Evolutionary conservation across 2,797 vertebrate species (phyloP), one percentile per base, ranked within the genome.

Genomic region (Scolopax rusticola): DNA sequence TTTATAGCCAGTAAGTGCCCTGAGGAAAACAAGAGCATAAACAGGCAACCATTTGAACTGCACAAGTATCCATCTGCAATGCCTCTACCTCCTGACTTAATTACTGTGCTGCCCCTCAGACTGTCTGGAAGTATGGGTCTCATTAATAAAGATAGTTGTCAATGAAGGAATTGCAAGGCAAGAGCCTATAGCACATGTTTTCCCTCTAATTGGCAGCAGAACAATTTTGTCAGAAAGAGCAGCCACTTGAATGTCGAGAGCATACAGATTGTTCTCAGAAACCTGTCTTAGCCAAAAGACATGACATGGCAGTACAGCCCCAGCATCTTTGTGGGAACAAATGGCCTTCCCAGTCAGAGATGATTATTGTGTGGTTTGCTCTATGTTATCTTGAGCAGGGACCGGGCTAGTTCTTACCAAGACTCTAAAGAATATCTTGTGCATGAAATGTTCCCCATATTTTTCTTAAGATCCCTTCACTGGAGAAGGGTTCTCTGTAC

Each of bases 231-330:
- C 71, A 83, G 89, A 56, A 84, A 80, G n/a, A 94, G 68, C 53
- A 90, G 81, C 86, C 71, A 21, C 93, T 94, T 54, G 41, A 59
- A 64, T 51, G 53, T 64, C 74, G 18, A 48, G 75, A 91, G 87
- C 88, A 85, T 45, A 73, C 38, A 80, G 68, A 51, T 87, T 77
- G 67, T 94, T 95, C 90, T 83, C 78, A 28, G 78, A 85, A 94
- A 56, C n/a, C 12, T 20, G 2, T 83, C 75, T 64, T 33, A n/a
- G 61, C 33, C 53, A 71, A 19, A 70, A 71, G 86, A 71, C 21
- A 5, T 9, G 64, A 18, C 77, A n/a, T 43, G 70, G 77, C 74
- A 90, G 68, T 17, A 21, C 51, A 76, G 60, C 70, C 81, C 25
- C 1, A 0, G 30, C 28, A 33, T 12, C 59, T 82, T 83, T 61